A percentile compares a stretch with the other conserved stretches of the same genome.
phyloP scores from a whole-genome alignment of 64 coral and sea anemone species.

The Pachyseris speciosa region DNA sequence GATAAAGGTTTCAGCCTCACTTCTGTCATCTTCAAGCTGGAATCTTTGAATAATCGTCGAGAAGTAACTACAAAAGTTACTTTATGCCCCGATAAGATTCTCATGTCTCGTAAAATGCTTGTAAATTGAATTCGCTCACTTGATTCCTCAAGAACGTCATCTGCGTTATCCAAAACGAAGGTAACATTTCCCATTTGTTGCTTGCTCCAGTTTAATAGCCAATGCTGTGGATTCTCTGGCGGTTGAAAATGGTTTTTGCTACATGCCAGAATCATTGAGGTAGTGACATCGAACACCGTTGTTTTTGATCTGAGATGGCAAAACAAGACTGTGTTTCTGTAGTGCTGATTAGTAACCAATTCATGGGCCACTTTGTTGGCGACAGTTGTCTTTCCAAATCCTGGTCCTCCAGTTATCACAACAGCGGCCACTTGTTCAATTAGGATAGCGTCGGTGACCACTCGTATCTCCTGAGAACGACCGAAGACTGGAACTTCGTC shows the following conservation, averaged over 20 bases:
- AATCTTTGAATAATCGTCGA: neutral
- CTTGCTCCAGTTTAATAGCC: conserved; percentile 33
- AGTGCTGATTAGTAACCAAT: neutral
- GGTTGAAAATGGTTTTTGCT: neutral
- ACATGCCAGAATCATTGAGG: neutral
- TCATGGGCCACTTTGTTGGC: conserved; percentile 21
- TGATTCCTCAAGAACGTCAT: conserved; percentile 1
- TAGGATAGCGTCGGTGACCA: neutral
- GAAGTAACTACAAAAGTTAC: conserved; percentile 38
- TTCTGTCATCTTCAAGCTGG: neutral
- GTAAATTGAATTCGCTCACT: conserved; percentile 3
- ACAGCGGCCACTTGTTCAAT: neutral
- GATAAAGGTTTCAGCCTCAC: neutral
- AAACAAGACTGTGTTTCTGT: neutral
- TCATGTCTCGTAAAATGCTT: conserved; percentile 34
- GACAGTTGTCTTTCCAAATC: too few species aligned
- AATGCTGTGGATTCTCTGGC: neutral
- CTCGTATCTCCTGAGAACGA: neutral
- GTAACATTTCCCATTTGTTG: neutral
- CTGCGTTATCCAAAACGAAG: conserved; percentile 14
- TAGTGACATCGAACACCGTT: neutral
- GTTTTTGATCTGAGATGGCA: neutral
- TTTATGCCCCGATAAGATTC: conserved; percentile 10
- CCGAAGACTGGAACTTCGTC: neutral
- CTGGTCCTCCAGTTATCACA: too few species aligned